Conservation (phyloP, 2,113 vertebrate genomes). For the Syrmaticus mikado region DNA sequence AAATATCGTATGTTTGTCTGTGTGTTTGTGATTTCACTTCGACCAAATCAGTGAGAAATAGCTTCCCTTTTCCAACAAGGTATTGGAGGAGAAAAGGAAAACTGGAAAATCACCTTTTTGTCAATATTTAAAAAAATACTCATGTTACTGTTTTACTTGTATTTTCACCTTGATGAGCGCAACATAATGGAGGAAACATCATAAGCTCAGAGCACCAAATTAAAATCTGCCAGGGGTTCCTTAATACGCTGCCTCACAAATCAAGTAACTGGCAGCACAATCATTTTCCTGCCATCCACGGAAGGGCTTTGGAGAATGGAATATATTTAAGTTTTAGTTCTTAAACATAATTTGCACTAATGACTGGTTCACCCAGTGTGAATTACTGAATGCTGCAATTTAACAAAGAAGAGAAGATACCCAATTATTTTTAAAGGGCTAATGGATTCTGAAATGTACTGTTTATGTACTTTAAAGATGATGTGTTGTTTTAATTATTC, state of each 20-base stretch:
- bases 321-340: neutral
- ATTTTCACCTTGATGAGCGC: neutral
- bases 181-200: neutral
- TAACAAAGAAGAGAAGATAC: neutral
- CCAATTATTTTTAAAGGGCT: constrained; percentile 24
- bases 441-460: neutral
- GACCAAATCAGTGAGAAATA: neutral
- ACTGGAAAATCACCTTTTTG: neutral
- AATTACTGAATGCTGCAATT: constrained; percentile 35
- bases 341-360: constrained; percentile 40
- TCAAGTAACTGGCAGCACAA: neutral
- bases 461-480: neutral
- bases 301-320: neutral
- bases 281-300: neutral
- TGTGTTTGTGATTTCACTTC: neutral
- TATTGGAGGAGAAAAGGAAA: neutral
- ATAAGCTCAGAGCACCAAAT: constrained; percentile 8
- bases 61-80: neutral
- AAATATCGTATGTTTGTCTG: neutral
- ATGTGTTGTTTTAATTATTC: neutral
- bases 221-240: constrained; percentile 2
- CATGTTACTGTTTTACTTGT: neutral
- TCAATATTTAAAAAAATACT: neutral
- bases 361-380: neutral
- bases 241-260: constrained; percentile 14